Conservation (phyloP, 2,888 invertebrate species). For the Stegophylla sp. region DNA sequence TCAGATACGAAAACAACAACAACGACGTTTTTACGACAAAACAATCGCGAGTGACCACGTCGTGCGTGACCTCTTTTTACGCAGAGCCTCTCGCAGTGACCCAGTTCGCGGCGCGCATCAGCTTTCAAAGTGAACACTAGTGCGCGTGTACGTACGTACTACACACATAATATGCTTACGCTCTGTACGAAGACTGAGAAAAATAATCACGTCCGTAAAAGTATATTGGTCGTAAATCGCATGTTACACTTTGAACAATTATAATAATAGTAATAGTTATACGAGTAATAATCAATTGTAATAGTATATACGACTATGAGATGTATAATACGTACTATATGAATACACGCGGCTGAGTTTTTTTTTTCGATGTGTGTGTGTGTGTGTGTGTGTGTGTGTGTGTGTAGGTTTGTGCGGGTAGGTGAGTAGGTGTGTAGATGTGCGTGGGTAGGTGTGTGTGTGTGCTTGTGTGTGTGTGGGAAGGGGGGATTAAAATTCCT, state of each 20-base stretch:
- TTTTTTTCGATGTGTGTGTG: no score
- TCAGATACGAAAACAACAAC: neutral
- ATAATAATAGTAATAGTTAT: neutral
- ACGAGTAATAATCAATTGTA: slow-evolving; percentile 9
- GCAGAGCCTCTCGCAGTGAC: slow-evolving; percentile 43
- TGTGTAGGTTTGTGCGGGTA: no score
- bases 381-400: no score
- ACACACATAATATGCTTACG: no score
- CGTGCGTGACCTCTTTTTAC: slow-evolving; percentile 34
- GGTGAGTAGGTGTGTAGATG: no score
- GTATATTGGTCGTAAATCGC: slow-evolving; percentile 29
- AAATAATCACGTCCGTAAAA: slow-evolving; percentile 36
- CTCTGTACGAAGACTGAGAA: no score
- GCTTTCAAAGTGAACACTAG: slow-evolving; percentile 38
- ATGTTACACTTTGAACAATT: slow-evolving; percentile 41
- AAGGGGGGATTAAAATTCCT: no score
- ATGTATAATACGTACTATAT: no score
- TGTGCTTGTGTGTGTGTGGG: no score
- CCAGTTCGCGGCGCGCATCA: slow-evolving; percentile 2
- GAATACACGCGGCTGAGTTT: no score
- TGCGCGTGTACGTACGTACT: neutral
- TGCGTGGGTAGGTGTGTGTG: no score
- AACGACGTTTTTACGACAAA: neutral
- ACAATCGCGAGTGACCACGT: neutral
- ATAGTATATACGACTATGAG: neutral